Conservation (phyloP, 2,797 vertebrate species). For the Neosilurus mollespiculum region DNA sequence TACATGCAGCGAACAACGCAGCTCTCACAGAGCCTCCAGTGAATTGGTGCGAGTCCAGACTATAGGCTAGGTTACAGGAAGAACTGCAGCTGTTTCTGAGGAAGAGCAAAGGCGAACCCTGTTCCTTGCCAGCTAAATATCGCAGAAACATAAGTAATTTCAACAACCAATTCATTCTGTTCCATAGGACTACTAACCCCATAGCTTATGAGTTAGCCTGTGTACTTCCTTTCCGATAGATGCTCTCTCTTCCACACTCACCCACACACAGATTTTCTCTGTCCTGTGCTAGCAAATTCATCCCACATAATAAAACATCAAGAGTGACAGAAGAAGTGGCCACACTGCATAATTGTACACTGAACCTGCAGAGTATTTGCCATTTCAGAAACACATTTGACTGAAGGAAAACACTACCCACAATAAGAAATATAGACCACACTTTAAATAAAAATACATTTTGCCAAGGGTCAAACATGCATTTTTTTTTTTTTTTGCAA, state of each 20-base stretch:
- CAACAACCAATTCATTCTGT: conserved; percentile 7
- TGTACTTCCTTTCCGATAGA: conserved; percentile 16
- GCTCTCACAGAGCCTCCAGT: conserved; percentile 41
- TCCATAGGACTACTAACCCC: conserved; percentile 16
- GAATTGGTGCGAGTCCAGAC: conserved; percentile 32
- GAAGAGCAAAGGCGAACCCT: conserved; percentile 34
- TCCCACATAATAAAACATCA: conserved; percentile 58
- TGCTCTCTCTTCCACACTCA: conserved; percentile 8
- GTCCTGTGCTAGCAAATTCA: conserved; percentile 63
- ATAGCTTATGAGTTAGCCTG: conserved; percentile 29
- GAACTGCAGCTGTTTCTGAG: conserved; percentile 38
- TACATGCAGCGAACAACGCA: conserved; percentile 34
- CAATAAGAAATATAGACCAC: conserved; percentile 25
- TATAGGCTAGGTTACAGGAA: conserved; percentile 36
- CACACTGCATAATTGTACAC: conserved; percentile 30
- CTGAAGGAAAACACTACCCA: conserved; percentile 2
- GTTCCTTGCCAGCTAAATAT: conserved; percentile 22
- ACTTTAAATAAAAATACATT: conserved; percentile 27
- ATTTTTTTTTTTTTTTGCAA: conserved; percentile 9
- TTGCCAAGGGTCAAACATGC: conserved; percentile 40
- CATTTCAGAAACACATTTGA: conserved; percentile 3
- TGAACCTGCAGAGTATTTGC: conserved; percentile 7
- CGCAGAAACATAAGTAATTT: conserved; percentile 2
- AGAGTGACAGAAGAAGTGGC: conserved; percentile 28
- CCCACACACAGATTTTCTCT: conserved; percentile 57